A percentile compares a stretch with the other conserved stretches of the same genome.
These are phyloP conservation scores for Falco peregrinus DNA, from an alignment of 2,797 vertebrate species.

Conservation along the genomic window DNA sequence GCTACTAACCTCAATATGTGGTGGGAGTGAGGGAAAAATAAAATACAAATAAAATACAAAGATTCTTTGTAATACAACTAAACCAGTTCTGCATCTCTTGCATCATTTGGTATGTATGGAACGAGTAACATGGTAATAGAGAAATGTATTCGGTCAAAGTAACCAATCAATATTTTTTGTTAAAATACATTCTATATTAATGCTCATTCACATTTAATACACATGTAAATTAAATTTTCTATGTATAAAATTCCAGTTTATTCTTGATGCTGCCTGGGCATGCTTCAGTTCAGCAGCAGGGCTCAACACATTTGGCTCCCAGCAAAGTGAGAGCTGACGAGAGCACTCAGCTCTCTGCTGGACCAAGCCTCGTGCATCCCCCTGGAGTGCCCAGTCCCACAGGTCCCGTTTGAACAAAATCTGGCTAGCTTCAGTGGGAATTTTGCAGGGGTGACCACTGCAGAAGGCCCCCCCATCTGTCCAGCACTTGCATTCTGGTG, in stretches of 20 bases:
- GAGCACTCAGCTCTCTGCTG: not conserved
- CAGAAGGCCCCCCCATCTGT: not conserved
- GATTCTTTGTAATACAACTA: not conserved
- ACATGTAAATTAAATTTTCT: slow-evolving; percentile 41
- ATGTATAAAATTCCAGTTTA: slow-evolving; percentile 66
- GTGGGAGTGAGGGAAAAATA: not conserved
- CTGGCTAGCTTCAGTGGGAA: not conserved
- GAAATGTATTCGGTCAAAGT: slow-evolving; percentile 48
- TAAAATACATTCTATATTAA: slow-evolving; percentile 68
- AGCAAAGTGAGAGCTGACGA: not conserved
- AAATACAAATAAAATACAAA: not conserved
- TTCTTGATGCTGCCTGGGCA: slow-evolving; percentile 39
- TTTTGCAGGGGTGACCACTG: not conserved
- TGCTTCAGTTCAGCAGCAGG: not conserved
- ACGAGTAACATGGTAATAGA: slow-evolving; percentile 15
- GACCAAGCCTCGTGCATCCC: not conserved
- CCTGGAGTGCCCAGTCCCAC: not conserved
- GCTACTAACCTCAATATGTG: not conserved
- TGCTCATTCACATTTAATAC: slow-evolving; percentile 55
- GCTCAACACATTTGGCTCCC: not conserved
- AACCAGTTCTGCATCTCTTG: not conserved
- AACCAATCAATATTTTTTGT: slow-evolving; percentile 4
- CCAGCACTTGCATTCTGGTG: not conserved
- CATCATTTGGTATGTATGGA: not conserved
- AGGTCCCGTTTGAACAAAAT: not conserved